Percentiles rank a stretch among this genome's conserved stretches.
phyloP scores from a whole-genome alignment of 2,797 vertebrate genomes.

The Chaetodon trifasciatus region DNA sequence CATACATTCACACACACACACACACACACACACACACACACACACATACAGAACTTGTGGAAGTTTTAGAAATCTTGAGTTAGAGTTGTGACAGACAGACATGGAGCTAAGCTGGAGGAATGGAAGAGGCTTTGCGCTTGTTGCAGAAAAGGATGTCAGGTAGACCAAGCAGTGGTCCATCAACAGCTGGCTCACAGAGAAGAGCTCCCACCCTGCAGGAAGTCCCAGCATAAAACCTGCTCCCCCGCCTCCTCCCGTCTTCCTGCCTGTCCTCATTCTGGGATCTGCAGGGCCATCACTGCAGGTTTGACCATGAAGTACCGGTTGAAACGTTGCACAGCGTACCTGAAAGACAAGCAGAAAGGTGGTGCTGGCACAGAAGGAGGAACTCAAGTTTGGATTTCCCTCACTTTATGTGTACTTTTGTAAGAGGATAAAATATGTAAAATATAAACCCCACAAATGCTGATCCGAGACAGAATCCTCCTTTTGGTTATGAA shows the following conservation, averaged over 20 bases:
- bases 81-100: conserved; percentile 44
- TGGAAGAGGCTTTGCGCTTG: conserved; percentile 62
- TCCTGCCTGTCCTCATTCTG: conserved; percentile 83
- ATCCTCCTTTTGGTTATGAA: neutral
- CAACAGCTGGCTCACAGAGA: conserved; percentile 38
- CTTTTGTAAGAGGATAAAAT: neutral
- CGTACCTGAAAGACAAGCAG: conserved; percentile 87
- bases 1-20: conserved; percentile 14
- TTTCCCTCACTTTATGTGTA: too few species aligned
- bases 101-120: conserved; percentile 62
- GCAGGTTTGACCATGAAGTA: conserved; percentile 96
- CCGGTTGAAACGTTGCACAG: conserved; percentile 94
- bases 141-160: conserved; percentile 42
- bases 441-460: neutral
- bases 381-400: neutral
- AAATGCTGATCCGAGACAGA: neutral
- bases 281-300: conserved; percentile 89
- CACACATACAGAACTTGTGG: conserved; percentile 17
- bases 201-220: conserved; percentile 30
- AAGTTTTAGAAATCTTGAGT: conserved; percentile 44
- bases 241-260: conserved; percentile 8
- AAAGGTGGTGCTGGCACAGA: neutral
- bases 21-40: neutral
- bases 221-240: conserved; percentile 22
- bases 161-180: conserved; percentile 30